Conservation (phyloP, 2,888 invertebrate genomes). For the Melieria omissa region DNA sequence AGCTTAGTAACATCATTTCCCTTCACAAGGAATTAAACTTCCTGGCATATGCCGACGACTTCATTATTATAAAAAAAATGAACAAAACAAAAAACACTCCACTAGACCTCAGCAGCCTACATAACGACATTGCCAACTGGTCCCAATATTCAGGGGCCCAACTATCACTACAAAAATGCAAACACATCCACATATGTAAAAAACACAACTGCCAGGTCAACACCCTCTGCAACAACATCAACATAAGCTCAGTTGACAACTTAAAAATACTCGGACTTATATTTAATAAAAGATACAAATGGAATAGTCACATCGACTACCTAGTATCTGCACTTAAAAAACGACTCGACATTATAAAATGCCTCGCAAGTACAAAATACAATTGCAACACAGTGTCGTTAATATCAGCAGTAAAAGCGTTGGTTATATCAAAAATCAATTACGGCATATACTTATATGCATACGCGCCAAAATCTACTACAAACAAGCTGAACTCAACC, state of each 20-base stretch:
- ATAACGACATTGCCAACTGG: constrained; percentile 1
- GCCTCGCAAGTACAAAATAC: neutral
- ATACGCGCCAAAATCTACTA: neutral
- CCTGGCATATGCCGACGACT: neutral
- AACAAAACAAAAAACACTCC: neutral
- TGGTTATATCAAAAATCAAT: neutral
- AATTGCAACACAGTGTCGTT: neutral
- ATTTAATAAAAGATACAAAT: too few species aligned
- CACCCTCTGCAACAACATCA: neutral
- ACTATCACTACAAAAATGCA: constrained; percentile 5
- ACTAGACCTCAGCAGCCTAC: neutral
- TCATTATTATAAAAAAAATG: neutral
- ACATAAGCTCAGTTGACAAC: too few species aligned
- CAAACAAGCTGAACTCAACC: neutral
- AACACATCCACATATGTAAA: neutral
- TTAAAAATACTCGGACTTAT: too few species aligned
- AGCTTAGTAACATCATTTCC: too few species aligned
- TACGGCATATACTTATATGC: neutral
- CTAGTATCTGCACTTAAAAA: too few species aligned
- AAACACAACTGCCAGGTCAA: neutral
- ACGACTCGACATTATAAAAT: too few species aligned
- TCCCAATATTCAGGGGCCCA: constrained; percentile 2
- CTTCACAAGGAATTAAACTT: too few species aligned
- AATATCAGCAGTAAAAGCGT: neutral
- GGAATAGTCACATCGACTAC: too few species aligned